These are phyloP conservation scores for Megaustenia siamemsis DNA, from an alignment of 2,888 invertebrate genomes.

Conservation along the genomic window DNA sequence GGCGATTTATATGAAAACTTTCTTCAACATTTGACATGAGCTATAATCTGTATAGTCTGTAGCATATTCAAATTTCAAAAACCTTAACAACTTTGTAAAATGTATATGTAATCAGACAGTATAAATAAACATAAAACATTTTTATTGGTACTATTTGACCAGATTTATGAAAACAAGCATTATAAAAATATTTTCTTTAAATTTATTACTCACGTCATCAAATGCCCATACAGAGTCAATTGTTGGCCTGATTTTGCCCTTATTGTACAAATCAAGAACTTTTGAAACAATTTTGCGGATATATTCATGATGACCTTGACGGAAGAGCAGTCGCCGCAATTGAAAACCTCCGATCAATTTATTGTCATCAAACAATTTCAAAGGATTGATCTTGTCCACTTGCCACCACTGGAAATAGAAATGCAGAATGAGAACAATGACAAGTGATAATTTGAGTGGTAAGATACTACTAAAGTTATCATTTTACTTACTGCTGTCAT, in stretches of 20 bases:
- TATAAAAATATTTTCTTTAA: not conserved
- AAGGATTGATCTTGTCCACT: conserved; percentile 92
- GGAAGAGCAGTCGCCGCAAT: conserved; percentile 90
- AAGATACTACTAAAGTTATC: too few relatives aligned
- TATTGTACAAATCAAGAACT: conserved; percentile 88
- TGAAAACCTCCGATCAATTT: conserved; percentile 91
- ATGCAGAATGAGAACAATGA: not conserved
- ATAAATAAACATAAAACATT: too few relatives aligned
- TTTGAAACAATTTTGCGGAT: conserved; percentile 87
- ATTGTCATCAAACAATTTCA: conserved; percentile 93
- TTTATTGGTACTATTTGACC: too few relatives aligned
- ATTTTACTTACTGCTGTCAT: too few relatives aligned
- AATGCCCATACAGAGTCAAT: conserved; percentile 93
- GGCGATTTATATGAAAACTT: too few relatives aligned
- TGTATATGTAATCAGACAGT: too few relatives aligned
- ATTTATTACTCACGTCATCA: conserved; percentile 86
- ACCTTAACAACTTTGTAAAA: too few relatives aligned
- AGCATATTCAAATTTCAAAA: too few relatives aligned
- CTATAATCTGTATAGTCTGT: too few relatives aligned
- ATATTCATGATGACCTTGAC: conserved; percentile 83
- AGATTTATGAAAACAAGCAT: too few relatives aligned
- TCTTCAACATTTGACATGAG: too few relatives aligned
- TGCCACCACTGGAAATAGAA: conserved; percentile 87
- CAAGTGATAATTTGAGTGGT: too few relatives aligned
- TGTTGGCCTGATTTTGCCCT: conserved; percentile 89